Percentiles rank a stretch among this genome's conserved stretches.
Evolutionary conservation across 2,113 vertebrate species (phyloP).

Genomic region (Phyllostomus discolor): DNA sequence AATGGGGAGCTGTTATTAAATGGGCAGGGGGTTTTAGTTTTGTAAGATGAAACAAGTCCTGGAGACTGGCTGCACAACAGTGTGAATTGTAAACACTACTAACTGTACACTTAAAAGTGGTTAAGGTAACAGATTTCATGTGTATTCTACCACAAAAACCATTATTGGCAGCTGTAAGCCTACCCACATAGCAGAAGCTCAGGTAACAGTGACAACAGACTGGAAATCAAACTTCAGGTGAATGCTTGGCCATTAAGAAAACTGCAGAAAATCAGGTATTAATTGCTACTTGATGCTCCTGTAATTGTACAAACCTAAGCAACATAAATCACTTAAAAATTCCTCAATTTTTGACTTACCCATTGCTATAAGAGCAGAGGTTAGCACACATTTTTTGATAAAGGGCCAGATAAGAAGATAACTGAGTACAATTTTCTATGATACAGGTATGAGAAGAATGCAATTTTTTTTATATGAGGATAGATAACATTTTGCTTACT

Average conservation of each 20-base stretch:
- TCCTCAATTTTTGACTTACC: background rate
- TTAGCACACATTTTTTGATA: background rate
- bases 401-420: background rate
- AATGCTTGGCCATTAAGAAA: background rate
- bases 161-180: background rate
- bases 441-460: background rate
- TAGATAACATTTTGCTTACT: slow-evolving; percentile 2
- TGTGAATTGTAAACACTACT: background rate
- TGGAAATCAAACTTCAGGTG: background rate
- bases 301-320: background rate
- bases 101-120: background rate
- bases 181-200: background rate
- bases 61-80: background rate
- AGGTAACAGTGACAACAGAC: background rate
- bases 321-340: background rate
- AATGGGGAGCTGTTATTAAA: background rate
- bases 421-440: background rate
- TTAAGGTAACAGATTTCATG: background rate
- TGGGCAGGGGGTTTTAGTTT: background rate
- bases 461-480: background rate
- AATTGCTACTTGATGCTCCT: background rate
- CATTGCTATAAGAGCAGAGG: background rate
- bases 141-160: background rate
- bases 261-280: background rate
- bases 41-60: background rate